Percentiles rank a stretch among this genome's conserved stretches.
phyloP scores from a whole-genome alignment of 2,888 invertebrate species.

The Empis livida region DNA sequence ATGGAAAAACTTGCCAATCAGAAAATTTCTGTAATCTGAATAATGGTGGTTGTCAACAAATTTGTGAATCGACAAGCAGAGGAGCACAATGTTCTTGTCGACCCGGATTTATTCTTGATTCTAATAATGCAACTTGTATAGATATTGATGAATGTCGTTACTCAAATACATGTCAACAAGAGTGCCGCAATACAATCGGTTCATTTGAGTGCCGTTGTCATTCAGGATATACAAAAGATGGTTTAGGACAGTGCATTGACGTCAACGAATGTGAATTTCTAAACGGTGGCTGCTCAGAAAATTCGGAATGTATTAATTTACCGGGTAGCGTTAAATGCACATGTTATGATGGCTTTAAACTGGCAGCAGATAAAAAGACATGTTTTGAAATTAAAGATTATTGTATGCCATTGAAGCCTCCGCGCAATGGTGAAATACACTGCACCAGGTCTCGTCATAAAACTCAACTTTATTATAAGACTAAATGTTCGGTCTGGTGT shows the following conservation, averaged over 20 bases:
- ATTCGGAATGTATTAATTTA: conserved; percentile 35
- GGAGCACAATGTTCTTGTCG: conserved; percentile 38
- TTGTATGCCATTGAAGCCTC: conserved; percentile 25
- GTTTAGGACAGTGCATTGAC: conserved; percentile 39
- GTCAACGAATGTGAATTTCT: conserved; percentile 41
- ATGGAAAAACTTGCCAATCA: conserved; percentile 25
- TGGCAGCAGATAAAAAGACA: conserved; percentile 21
- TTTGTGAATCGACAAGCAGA: conserved; percentile 29
- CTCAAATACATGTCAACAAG: conserved; percentile 37
- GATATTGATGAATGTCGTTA: conserved; percentile 39
- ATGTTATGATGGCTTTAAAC: conserved; percentile 34
- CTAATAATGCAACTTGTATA: conserved; percentile 30
- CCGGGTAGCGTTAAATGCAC: conserved; percentile 39
- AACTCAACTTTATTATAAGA: conserved; percentile 28
- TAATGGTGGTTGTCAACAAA: conserved; percentile 37
- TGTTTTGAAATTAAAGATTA: conserved; percentile 24
- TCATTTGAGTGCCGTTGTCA: conserved; percentile 44
- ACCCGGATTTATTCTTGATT: conserved; percentile 29
- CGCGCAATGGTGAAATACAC: conserved; percentile 27
- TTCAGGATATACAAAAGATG: conserved; percentile 37
- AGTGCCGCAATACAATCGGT: conserved; percentile 42
- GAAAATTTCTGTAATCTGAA: conserved; percentile 38
- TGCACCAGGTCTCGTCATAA: conserved; percentile 32
- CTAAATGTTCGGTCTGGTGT: conserved; percentile 31
- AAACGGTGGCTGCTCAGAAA: conserved; percentile 30